Base-by-base conservation (phyloP, 2,888 invertebrate genomes). In the Eristalis arbustorum region DNA sequence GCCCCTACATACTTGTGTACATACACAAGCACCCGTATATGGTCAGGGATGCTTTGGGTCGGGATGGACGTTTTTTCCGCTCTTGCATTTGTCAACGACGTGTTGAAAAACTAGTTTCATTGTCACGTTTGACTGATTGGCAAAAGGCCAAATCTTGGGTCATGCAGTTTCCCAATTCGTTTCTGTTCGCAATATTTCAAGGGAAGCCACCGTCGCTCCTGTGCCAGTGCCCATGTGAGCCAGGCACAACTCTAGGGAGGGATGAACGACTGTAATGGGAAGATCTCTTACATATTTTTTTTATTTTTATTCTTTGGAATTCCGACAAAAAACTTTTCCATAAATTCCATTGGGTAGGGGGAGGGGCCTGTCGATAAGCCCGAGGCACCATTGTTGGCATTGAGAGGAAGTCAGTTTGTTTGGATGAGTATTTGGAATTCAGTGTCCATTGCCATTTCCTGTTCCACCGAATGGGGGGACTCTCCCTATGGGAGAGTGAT, bases 91-190 rank as follows among this genome's bases (percentile, higher is more conserved):
- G 61, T 40, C 37, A 64, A 72, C 67, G 40, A 77, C 34, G 74
- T 85, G 82, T 82, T 78, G 74, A 78, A 63, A 69, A 71, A 82
- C 73, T 82, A 82, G 74, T 82, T 85, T 77, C 22, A 23, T 49
- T 81, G 85, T 85, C 77, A 81, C 76, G 77, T 77, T 74, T 82
- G 77, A 85, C 64, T 74, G 77, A 77, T 74, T 73, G 85, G 77
- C 68, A 77, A 18, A 10, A 40, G 74, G 74, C 82, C 73, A 77
- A 18, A 57, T 42, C 63, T 59, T 63, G 56, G 37, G 64, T 37
- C 69, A 69, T 71, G 37, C 68, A 49, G 22, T 59, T 23, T 69
- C 3, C 40, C 11, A 81, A 73, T 34, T 73, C 34, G 71, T 23
- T 72, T 8, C 62, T 22, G 63, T 37, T 49, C 42, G 63, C 37